Evolutionary conservation across 2,797 vertebrate species (phyloP).

Genomic region (Enteromius argenteus): DNA sequence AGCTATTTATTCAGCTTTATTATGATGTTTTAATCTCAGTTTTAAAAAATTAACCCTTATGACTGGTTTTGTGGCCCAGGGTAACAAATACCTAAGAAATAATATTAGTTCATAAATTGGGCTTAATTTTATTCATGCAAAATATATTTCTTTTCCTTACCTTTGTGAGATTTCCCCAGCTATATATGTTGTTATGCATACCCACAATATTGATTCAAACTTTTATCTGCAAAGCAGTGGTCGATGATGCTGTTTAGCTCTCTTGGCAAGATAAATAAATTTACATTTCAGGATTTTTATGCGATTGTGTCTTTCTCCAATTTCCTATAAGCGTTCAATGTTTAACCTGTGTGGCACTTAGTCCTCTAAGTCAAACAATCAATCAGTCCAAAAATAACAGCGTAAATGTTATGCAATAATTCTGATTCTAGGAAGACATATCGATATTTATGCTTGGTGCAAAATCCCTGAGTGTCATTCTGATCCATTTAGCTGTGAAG

Average conservation of each 20-base stretch:
- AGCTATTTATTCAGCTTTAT: no score
- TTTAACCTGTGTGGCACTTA: slow-evolving; percentile 39
- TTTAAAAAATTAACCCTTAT: no score
- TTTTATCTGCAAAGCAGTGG: background rate
- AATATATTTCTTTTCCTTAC: background rate
- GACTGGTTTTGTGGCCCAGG: no score
- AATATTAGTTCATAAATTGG: background rate
- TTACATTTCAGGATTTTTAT: background rate
- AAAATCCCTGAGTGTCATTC: slow-evolving; percentile 60
- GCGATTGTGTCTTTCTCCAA: slow-evolving; percentile 7
- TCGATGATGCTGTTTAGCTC: background rate
- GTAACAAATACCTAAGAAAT: no score
- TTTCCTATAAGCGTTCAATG: slow-evolving; percentile 30
- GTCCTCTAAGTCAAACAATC: slow-evolving; percentile 40
- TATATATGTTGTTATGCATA: background rate
- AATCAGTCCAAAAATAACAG: slow-evolving; percentile 42
- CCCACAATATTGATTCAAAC: slow-evolving; percentile 13
- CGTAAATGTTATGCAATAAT: slow-evolving; percentile 33
- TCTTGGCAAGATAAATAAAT: slow-evolving; percentile 29
- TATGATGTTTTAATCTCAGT: no score
- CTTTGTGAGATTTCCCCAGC: background rate
- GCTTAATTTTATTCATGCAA: background rate
- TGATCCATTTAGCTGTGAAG: slow-evolving; percentile 64
- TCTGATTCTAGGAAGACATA: slow-evolving; percentile 44
- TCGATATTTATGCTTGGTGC: slow-evolving; percentile 59